Evolutionary conservation across 2,888 invertebrate species (phyloP).

Genomic region (Tenthredo scrophulariae): DNA sequence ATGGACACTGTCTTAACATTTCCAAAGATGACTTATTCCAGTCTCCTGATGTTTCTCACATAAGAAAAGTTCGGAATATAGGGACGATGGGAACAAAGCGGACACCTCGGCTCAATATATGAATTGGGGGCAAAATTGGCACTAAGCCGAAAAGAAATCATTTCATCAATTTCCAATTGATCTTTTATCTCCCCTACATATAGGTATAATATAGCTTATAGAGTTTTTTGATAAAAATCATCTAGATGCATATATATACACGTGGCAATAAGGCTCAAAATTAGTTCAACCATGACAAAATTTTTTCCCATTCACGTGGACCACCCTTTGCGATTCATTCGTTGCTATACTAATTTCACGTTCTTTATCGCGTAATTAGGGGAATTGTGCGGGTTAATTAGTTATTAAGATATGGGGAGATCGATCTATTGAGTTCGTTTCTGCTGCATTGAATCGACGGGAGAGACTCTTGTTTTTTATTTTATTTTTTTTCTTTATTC

Average conservation of each 20-base stretch:
- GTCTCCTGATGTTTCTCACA: too few relatives aligned
- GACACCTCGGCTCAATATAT: too few relatives aligned
- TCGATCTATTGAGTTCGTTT: constrained; percentile 6
- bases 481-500: background rate
- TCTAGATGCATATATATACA: background rate
- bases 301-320: background rate
- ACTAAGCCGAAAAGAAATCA: too few relatives aligned
- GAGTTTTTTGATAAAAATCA: background rate
- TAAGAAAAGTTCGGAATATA: too few relatives aligned
- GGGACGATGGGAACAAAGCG: too few relatives aligned
- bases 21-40: too few relatives aligned
- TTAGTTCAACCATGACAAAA: background rate
- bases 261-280: background rate
- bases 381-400: background rate
- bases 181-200: background rate
- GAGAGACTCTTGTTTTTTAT: background rate
- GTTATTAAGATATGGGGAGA: background rate
- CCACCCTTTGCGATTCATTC: constrained; percentile 27
- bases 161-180: too few relatives aligned
- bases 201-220: background rate
- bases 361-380: background rate
- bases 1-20: too few relatives aligned
- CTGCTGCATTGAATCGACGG: background rate
- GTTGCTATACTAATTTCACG: constrained; percentile 16
- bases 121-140: too few relatives aligned